A percentile compares a stretch with the other conserved stretches of the same genome.
Evolutionary conservation across 2,797 vertebrate genomes (phyloP).

Genomic region (Pelochelys cantorii): DNA sequence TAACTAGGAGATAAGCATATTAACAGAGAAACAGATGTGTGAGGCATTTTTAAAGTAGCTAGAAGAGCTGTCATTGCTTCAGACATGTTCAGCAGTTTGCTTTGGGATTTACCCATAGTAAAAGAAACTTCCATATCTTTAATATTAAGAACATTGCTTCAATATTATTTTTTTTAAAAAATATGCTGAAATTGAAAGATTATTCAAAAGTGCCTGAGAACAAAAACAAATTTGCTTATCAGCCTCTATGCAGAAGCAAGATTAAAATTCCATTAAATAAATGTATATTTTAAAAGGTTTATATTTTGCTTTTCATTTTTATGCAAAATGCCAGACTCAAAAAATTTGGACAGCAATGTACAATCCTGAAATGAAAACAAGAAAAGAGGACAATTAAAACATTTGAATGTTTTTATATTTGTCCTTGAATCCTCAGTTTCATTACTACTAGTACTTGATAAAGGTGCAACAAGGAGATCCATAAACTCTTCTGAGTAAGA

Average conservation of each 20-base stretch:
- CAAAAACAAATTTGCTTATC: background rate
- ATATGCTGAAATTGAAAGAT: background rate
- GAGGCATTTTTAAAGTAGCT: background rate
- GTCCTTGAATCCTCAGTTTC: background rate
- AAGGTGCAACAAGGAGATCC: background rate
- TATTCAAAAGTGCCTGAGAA: background rate
- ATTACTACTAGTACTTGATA: background rate
- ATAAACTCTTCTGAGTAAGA: background rate
- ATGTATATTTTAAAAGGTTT: background rate
- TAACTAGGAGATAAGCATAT: background rate
- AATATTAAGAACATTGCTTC: background rate
- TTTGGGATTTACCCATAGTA: background rate
- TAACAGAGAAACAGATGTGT: background rate
- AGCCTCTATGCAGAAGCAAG: background rate
- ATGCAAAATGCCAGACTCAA: background rate
- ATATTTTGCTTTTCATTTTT: background rate
- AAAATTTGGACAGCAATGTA: background rate
- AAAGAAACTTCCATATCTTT: background rate
- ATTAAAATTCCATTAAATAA: slow-evolving; percentile 20
- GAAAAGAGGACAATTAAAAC: fast-evolving
- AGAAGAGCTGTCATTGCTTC: background rate
- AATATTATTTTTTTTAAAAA: background rate
- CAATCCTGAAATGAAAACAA: background rate
- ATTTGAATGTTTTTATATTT: background rate
- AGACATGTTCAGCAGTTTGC: background rate